Evolutionary conservation across 2,888 invertebrate species (phyloP), one percentile per base, ranked within the genome.

Genomic region (Melinaea menophilus): DNA sequence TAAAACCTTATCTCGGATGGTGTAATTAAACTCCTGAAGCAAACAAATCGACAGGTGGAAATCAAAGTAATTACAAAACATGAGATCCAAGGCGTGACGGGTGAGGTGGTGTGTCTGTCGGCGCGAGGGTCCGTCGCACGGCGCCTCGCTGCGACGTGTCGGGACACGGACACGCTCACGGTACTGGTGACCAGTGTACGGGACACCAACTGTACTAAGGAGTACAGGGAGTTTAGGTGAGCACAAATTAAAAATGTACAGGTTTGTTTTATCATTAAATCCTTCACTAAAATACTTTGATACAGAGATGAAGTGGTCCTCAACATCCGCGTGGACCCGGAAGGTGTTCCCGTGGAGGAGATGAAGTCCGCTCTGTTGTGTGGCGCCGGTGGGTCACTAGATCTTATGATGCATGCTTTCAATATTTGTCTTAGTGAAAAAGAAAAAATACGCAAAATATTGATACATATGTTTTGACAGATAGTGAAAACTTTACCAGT

Each of bases 321-420:
- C 69, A 86, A 91, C 11, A 85, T 95, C 12, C 75, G 88, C 7
- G 92, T 95, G 0, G 92, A 94, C 73, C 92, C 95, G 0, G 96
- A 96, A 84, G 96, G 96, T 2, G 92, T 94, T 37, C 93, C 93
- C 0, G 85, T 93, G 3, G 93, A 93, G 68, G 91, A 93, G 59
- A 93, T 94, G 7, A 92, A 92, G 66, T 94, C 95, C 0, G 91
- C 92, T 2, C 91, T 95, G 63, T 84, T 96, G 2, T 95, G 95
- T 76, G 92, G 92, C 2, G 86, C 90, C 78, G 93, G 94, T 92
- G 5, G 7, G 51, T 51, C 33, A 58, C 46, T 45, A 56, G 48
- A 48, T 13, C 47, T 48, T 13, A 22, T 48, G 5, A n/a, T 22
- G 22, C 22, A 22, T 22, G 1, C 22, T 22, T 22, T 22, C 22